Evolutionary conservation across 2,888 invertebrate species (phyloP), one percentile per base, ranked within the genome.

Genomic region (Acrobasis consociella): DNA sequence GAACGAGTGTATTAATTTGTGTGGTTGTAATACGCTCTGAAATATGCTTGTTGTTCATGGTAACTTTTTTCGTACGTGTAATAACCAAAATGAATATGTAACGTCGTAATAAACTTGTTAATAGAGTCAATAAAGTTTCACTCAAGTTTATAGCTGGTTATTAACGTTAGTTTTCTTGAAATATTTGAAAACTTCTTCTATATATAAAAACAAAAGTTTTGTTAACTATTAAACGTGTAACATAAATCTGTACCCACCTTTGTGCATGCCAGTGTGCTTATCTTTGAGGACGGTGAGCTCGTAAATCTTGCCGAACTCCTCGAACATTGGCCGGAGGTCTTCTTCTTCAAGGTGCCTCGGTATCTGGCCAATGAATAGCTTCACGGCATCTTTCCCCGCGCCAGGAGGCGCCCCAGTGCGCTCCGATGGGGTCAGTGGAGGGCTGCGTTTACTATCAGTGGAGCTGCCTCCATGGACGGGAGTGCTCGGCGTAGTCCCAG

Each of bases 261-360:
- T 98, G 89, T 98, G 98, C 95, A 98, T 97, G 70, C 98, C 98
- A 65, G 98, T 98, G 93, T 97, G 96, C 84, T 98, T 97, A 88
- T 98, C 98, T 94, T 97, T 98, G 74, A 98, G 95, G 65, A 98
- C 97, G 67, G 97, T 97, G 81, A 98, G 96, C 94, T 98, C 98
- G 89, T 97, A 97, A 82, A 98, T 98, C 87, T 97, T 97, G 63
- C 98, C 98, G 78, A 97, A 98, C 87, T 97, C 96, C 86, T 98
- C 97, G 85, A 98, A 97, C 94, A 98, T 96, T 46, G 97, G 97
- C 60, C 97, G 93, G 38, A 98, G 93, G 78, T 97, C 96, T 64
- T 96, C 96, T 82, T 98, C 98, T 80, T 97, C 97, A 64, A 98
- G 89, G 83, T 97, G 97, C 64, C 98, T 93, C 22, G 98, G 98